Evolutionary conservation across 2,888 invertebrate genomes (phyloP), one percentile per base, ranked within the genome.

Genomic region (Macrophya annulata): DNA sequence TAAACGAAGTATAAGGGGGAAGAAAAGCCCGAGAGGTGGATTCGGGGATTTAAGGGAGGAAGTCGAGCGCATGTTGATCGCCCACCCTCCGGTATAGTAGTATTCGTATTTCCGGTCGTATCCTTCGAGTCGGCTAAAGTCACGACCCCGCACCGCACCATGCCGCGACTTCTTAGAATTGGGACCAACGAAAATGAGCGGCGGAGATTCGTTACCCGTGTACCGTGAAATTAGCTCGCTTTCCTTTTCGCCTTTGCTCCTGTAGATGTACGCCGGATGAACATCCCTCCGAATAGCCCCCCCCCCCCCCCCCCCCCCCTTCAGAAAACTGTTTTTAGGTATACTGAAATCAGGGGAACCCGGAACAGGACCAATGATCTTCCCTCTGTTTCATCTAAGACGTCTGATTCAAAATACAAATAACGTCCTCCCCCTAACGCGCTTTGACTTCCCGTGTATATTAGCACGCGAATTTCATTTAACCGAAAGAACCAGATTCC

Each of bases 211-310:
- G 81, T 43, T 81, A 81, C 62, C 25, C 81, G 62, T 81, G 65
- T 81, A 81, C 81, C 81, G 81, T 81, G 81, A 81, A 81, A 81
- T 81, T 81, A 65, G 81, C 81, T 81, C 81, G 81, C 51, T 79
- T 55, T 79, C 55, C 59, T 79, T 59, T 79, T 79, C 40, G 79
- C 43, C 21, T 81, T 81, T 65, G n/a, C 55, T 55, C 9, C 45
- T 37, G 55, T 77, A 17, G 59, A 40, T 81, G 21, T 55, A 51
- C 25, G 17, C 43, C 9, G 74, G 74, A 43, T 74, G 43, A 74
- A 45, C 40, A 62, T 81, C 37, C 48, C 81, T 43, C 25, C 55
- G 45, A 31, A n/a, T 40, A 17, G 55, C 5, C 17, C 40, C 79
- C n/a, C 59, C n/a, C 17, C 40, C 12, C 5, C 17, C 40, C 79